phyloP scores from a whole-genome alignment of 2,113 vertebrate genomes.

The Todiramphus saurophagus region DNA sequence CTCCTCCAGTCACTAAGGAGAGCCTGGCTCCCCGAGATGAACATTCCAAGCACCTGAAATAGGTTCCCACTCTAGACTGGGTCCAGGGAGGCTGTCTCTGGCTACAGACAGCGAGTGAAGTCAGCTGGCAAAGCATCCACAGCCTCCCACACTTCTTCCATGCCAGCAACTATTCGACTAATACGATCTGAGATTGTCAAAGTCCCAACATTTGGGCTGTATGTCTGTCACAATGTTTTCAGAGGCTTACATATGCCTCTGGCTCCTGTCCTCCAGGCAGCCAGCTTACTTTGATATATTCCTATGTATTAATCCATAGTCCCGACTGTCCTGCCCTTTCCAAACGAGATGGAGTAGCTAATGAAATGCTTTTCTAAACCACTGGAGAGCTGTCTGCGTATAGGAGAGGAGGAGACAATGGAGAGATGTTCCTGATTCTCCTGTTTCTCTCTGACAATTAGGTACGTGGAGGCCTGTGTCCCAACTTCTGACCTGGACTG shows the following conservation, averaged over 20 bases:
- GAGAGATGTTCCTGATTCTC: neutral
- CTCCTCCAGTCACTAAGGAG: neutral
- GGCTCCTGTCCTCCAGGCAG: neutral
- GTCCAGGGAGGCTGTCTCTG: accelerated
- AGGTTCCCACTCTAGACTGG: neutral
- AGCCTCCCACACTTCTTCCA: neutral
- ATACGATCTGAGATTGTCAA: neutral
- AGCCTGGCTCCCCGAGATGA: neutral
- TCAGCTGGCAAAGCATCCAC: neutral
- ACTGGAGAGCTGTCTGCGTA: neutral
- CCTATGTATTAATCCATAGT: neutral
- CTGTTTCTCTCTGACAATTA: neutral
- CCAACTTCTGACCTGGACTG: neutral
- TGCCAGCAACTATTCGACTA: neutral
- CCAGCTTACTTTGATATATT: neutral
- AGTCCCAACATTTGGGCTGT: neutral
- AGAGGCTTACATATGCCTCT: neutral
- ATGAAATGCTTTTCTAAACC: neutral
- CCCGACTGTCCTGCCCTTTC: neutral
- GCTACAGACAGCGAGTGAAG: neutral
- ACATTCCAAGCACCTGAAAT: neutral
- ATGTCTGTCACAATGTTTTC: neutral
- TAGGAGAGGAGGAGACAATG: neutral
- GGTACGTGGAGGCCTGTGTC: neutral
- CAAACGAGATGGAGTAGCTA: neutral